Percentiles rank a stretch among this genome's conserved stretches.
phyloP scores from a whole-genome alignment of 2,888 invertebrate genomes.

The Athetis lepigone region DNA sequence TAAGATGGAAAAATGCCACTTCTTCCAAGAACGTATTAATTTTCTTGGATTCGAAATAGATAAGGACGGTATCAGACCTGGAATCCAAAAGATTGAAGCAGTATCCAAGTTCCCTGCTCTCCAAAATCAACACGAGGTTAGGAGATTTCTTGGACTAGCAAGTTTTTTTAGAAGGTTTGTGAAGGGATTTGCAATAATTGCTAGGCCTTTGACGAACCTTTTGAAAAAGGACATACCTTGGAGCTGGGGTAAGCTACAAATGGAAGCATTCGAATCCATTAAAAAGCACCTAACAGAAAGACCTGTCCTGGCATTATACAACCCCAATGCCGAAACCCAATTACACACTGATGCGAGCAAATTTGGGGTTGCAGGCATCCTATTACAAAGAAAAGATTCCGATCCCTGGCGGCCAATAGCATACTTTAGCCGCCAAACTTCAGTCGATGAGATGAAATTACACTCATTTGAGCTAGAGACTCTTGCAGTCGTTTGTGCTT shows the following conservation, averaged over 20 bases:
- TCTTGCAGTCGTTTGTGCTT: constrained; percentile 50
- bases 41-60: constrained; percentile 6
- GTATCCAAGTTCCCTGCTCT: background rate
- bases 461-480: constrained; percentile 58
- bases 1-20: constrained; percentile 1
- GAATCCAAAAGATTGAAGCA: background rate
- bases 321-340: too few species aligned
- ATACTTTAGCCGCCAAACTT: constrained; percentile 42
- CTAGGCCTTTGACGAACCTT: too few species aligned
- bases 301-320: constrained; percentile 39
- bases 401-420: constrained; percentile 28
- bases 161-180: too few species aligned
- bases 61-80: constrained; percentile 3
- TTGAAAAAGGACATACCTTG: background rate
- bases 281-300: background rate
- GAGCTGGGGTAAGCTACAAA: background rate
- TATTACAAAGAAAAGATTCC: constrained; percentile 28
- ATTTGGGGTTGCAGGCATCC: constrained; percentile 34
- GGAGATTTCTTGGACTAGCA: constrained; percentile 8
- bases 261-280: background rate
- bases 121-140: constrained; percentile 2
- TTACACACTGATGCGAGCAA: constrained; percentile 37
- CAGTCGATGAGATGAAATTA: constrained; percentile 39
- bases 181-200: too few species aligned
- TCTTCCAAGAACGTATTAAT: background rate